Conservation (phyloP, 2,113 vertebrate genomes). For the Telmatochromis sp. region DNA sequence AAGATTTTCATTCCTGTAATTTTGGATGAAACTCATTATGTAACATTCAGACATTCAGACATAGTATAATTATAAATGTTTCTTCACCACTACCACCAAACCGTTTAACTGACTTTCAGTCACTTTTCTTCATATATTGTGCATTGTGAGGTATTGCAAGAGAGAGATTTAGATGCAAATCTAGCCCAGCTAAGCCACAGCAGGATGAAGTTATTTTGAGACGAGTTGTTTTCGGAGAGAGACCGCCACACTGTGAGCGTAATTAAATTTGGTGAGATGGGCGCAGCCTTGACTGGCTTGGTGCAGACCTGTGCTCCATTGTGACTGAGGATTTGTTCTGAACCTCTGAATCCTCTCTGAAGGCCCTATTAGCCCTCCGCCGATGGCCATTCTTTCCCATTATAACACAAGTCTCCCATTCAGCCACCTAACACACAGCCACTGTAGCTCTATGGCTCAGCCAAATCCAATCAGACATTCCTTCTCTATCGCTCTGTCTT, state of each 20-base stretch:
- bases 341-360: conserved; percentile 48
- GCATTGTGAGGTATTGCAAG: background rate
- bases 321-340: conserved; percentile 38
- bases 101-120: background rate
- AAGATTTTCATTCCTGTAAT: background rate
- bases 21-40: background rate
- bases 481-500: background rate
- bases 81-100: background rate
- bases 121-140: background rate
- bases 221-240: conserved; percentile 7
- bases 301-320: conserved; percentile 36
- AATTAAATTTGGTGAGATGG: conserved; percentile 41
- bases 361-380: conserved; percentile 38
- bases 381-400: conserved; percentile 39
- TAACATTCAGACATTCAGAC: background rate
- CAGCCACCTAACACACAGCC: conserved; percentile 11
- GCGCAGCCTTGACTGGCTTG: background rate
- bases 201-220: background rate
- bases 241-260: background rate
- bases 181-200: background rate
- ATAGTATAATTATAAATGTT: background rate
- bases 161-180: background rate
- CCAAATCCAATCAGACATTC: conserved; percentile 46
- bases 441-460: background rate
- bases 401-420: conserved; percentile 29